Evolutionary conservation across 2,797 vertebrate species (phyloP), one percentile per base, ranked within the genome.

Genomic region (Lateolabrax maculatus): DNA sequence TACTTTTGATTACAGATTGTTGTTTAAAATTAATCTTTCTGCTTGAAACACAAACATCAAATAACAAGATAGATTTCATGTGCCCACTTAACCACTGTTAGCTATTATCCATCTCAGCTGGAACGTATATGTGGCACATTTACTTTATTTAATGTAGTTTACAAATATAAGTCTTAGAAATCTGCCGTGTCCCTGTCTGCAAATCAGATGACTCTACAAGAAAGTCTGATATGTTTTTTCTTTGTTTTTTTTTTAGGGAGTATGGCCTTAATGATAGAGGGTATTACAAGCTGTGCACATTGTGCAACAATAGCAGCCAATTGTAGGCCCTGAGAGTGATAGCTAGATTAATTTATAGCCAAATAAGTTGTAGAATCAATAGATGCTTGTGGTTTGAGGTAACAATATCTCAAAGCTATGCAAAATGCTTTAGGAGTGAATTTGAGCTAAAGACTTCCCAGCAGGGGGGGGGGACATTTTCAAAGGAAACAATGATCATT

Each of bases 331-430:
- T 21, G 1, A 29, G 23, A 65, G 37, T 57, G 44, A 71, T 62
- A 71, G 53, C 43, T 27, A 19, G 16, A 61, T 77, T 48, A 18
- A 46, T 64, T 81, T 46, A 77, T 23, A 51, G 21, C 48, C 36
- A 55, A 81, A 82, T 27, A 49, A 57, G n/a, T 5, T 49, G n/a
- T 36, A 64, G 39, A 79, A 71, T 77, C 57, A 75, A 71, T 68
- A 52, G 43, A 39, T 18, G 23, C 55, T 58, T 63, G 29, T 31
- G 11, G 15, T 55, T 41, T 21, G 13, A 79, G 57, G 69, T 49
- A 66, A 70, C 29, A 71, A 23, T 18, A 56, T 49, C 44, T 7
- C 56, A 49, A 12, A 71, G 34, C 44, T 34, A 36, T 73, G 31
- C 18, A 18, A 61, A 61, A 34, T 29, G 15, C 49, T 74, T 52